Base-by-base conservation (phyloP, 2,797 vertebrate genomes). In the Danio kyathit region DNA sequence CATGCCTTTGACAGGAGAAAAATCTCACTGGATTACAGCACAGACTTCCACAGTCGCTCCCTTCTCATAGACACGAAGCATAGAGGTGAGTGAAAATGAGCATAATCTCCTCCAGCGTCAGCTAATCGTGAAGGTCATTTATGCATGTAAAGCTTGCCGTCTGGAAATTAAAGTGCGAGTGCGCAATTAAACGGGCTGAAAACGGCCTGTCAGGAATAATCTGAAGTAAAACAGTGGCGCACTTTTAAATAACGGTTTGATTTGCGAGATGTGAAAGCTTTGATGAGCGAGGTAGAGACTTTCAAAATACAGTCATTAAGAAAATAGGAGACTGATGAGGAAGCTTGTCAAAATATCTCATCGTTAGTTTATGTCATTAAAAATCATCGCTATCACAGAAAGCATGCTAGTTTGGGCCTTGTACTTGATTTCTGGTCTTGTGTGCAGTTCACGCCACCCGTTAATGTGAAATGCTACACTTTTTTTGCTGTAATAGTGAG, bases 41-140 rank as follows among this genome's bases (percentile, higher is more conserved):
- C 51, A 43, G 16, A 49, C 12, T 7, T 64, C 38, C 17, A 43
- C 41, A 43, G n/a, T 66, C 29, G 29, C 6, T 0, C 16, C 4
- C 76, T 75, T 69, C 66, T 38, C 13, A 10, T 54, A 38, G 67
- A 80, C 13, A 6, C 12, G 57, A 44, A 49, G 17, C 8, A 5
- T 16, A 38, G 67, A 84, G 71, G 70, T 71, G 57, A 64, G 49
- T 60, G 79, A 60, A 72, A 80, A 73, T 69, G 48, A 49, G 49
- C 2, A 4, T 19, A 74, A 69, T 63, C 54, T 74, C 79, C 65
- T 19, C 6, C 7, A 77, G 69, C 67, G 56, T 74, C 41, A 56
- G 79, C 63, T 78, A 78, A 84, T 81, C 70, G 49, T 46, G 71
- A 78, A 74, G 71, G 79, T 81, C 83, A 81, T 69, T 78, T 81